Base-by-base conservation (phyloP, 1,140 invertebrate genomes). In the Polypedilum pembai region DNA sequence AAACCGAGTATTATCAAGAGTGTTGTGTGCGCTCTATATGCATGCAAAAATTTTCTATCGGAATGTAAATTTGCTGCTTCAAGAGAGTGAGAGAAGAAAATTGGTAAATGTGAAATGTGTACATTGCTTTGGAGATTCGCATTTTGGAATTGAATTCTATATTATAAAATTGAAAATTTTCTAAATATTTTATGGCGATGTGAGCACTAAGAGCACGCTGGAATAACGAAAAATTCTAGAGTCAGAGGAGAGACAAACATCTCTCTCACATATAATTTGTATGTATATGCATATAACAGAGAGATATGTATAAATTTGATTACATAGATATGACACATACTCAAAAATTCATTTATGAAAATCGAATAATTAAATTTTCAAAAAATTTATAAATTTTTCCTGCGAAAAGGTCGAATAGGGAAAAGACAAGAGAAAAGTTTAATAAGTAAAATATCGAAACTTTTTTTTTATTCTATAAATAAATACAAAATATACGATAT, bases 291-390 rank as follows among this genome's bases (percentile, higher is more conserved):
- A 33, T 33, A 33, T 33, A 5, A 33, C 24, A 33, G 24, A 33
- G 45, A 56, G 45, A 56, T 56, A 56, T 56, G 65, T 69, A 69
- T 69, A 69, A 21, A 69, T 69, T 69, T 20, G 65, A 69, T 69
- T 69, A 69, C 17, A 69, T 18, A 33, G 24, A 33, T 33, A 33
- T 1, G 24, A 33, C 5, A 33, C 24, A n/a, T 56, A 69, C 5
- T 18, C 17, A 5, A 20, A 69, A 69, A 69, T 69, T 69, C 65
- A 69, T 69, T 69, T 69, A 69, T 69, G 65, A 69, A 69, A 18
- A 56, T 69, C 17, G 10, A 69, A 69, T 69, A 20, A 69, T 69
- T 20, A 18, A 69, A 69, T 69, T 69, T 69, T 21, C 24, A 33
- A 69, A 69, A 69, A 56, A 45, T 45, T 45, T 5, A 33, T 33